Conservation (phyloP, 2,797 vertebrate genomes). For the Gallinago stenura region DNA sequence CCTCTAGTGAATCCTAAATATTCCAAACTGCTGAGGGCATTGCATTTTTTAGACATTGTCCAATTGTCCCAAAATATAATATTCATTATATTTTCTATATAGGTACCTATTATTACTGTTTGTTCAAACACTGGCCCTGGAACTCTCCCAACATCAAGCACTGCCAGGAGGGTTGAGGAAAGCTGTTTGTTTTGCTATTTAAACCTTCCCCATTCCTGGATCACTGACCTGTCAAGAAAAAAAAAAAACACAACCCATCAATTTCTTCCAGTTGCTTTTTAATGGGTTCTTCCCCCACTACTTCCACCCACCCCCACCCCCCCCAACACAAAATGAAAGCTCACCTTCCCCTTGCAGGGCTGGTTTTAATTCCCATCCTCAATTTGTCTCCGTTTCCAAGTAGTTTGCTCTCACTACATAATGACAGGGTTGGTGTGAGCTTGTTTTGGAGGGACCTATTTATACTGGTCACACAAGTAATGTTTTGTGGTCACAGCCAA, state of each 20-base stretch:
- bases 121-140: neutral
- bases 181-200: neutral
- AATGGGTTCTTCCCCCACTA: neutral
- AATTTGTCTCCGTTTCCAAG: neutral
- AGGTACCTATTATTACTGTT: neutral
- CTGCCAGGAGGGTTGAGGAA: rapidly evolving
- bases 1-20: no score
- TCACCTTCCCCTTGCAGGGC: neutral
- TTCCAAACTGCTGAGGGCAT: neutral
- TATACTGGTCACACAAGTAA: no score
- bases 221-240: neutral
- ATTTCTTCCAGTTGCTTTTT: neutral
- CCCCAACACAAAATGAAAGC: no score
- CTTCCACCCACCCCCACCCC: no score
- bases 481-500: neutral
- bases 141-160: neutral
- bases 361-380: neutral
- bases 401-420: neutral
- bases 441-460: neutral
- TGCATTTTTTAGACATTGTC: neutral
- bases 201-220: neutral
- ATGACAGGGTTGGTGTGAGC: neutral
- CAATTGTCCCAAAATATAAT: neutral
- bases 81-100: neutral
- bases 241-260: neutral